A percentile compares a stretch with the other conserved stretches of the same genome.
These are phyloP conservation scores for Jordanella pulchra DNA, from an alignment of 2,797 vertebrate species.

Conservation along the genomic window DNA sequence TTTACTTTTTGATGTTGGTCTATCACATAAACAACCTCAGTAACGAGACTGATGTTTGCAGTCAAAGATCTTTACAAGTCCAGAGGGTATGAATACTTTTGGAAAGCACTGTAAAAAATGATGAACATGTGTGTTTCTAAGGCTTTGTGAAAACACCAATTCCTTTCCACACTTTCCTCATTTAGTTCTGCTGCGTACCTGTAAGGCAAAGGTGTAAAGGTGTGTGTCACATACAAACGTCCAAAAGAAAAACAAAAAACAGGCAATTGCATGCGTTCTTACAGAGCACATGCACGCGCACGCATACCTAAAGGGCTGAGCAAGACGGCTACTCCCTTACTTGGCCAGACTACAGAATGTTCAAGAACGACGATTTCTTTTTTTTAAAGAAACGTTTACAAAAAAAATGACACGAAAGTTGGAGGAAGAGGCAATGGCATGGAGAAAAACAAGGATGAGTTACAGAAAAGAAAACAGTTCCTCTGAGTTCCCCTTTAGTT, in stretches of 20 bases:
- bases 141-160: constrained; percentile 68
- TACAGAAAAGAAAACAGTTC: constrained; percentile 32
- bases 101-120: not conserved
- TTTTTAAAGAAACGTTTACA: constrained; percentile 44
- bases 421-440: constrained; percentile 49
- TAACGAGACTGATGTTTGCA: no score
- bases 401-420: constrained; percentile 30
- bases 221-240: constrained; percentile 68
- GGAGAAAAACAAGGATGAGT: constrained; percentile 34
- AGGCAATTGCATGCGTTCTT: constrained; percentile 66
- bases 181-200: constrained; percentile 78
- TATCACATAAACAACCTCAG: not conserved
- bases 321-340: constrained; percentile 58
- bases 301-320: constrained; percentile 69
- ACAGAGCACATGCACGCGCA: constrained; percentile 59
- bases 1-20: not conserved
- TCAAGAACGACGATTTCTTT: constrained; percentile 41
- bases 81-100: not conserved
- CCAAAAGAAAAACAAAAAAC: constrained; percentile 45
- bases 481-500: constrained; percentile 39
- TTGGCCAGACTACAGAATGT: constrained; percentile 69
- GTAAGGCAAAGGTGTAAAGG: constrained; percentile 75
- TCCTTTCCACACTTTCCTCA: constrained; percentile 48
- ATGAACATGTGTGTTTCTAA: constrained; percentile 57
- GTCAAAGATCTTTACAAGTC: no score